Conservation (phyloP, 2,113 vertebrate species). For the Ammodytes dubius region DNA sequence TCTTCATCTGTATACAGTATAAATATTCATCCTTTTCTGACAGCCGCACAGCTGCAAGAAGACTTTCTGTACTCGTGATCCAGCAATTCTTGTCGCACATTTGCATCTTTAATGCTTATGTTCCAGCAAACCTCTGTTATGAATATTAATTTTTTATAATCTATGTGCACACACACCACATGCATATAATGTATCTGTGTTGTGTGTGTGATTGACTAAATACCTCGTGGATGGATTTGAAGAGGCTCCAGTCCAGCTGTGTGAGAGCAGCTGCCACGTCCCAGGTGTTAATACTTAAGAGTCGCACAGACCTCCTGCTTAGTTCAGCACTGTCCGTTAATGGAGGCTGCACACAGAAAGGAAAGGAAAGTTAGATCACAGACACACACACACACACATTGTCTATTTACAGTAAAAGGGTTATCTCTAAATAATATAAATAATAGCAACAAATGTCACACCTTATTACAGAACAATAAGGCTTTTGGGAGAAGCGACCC, state of each 20-base stretch:
- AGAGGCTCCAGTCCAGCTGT: constrained; percentile 96
- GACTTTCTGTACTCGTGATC: constrained; percentile 40
- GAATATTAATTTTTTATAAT: constrained; percentile 39
- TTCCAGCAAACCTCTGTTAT: constrained; percentile 26
- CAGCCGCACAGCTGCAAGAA: constrained; percentile 26
- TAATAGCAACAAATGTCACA: neutral
- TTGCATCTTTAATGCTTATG: constrained; percentile 49
- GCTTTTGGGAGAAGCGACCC: neutral
- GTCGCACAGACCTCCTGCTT: constrained; percentile 90
- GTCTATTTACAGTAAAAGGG: neutral
- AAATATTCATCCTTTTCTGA: constrained; percentile 23
- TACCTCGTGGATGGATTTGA: constrained; percentile 98
- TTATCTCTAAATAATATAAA: neutral
- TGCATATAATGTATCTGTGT: constrained; percentile 24
- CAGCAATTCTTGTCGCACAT: constrained; percentile 25
- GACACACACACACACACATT: neutral
- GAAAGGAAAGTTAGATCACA: neutral
- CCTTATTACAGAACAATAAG: constrained; percentile 11
- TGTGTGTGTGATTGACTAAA: neutral
- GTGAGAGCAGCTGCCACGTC: constrained; percentile 95
- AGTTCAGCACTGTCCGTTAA: constrained; percentile 93
- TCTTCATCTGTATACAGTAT: constrained; percentile 11
- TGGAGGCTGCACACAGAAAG: constrained; percentile 84
- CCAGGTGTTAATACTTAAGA: constrained; percentile 98
- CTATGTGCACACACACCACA: constrained; percentile 8